phyloP scores from a whole-genome alignment of 1,140 invertebrate genomes.

The Pseudachorutes palmiensis region DNA sequence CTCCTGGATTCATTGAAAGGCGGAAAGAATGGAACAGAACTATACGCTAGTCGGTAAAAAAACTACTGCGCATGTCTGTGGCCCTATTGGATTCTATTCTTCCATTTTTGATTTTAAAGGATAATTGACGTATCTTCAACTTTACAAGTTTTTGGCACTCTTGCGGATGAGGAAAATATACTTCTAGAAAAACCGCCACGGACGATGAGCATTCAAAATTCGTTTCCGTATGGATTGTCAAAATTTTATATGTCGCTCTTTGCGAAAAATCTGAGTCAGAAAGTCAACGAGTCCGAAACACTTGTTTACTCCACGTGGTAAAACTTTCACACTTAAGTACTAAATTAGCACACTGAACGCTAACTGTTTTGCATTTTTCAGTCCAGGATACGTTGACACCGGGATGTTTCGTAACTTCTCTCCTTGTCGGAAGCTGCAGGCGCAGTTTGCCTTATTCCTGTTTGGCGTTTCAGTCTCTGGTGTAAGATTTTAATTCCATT shows the following conservation, averaged over 20 bases:
- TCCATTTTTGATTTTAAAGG: neutral
- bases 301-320: neutral
- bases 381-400: constrained; percentile 8
- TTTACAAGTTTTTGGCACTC: constrained; percentile 3
- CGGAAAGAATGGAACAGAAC: too few species aligned
- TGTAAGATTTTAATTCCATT: constrained; percentile 3
- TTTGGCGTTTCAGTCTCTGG: neutral
- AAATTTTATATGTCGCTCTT: constrained; percentile 43
- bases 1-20: constrained; percentile 1
- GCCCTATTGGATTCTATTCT: neutral
- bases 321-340: neutral
- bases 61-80: too few species aligned
- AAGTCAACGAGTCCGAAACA: constrained; percentile 22
- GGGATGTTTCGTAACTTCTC: constrained; percentile 4
- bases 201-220: neutral
- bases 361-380: constrained; percentile 1
- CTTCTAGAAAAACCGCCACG: constrained; percentile 24
- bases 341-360: too few species aligned
- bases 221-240: constrained; percentile 42
- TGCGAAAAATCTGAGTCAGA: constrained; percentile 38
- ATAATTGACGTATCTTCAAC: constrained; percentile 13
- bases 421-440: neutral
- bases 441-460: neutral
- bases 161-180: neutral
- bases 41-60: too few species aligned